Evolutionary conservation across 2,888 invertebrate species (phyloP).

Genomic region (Machimus rusticus): DNA sequence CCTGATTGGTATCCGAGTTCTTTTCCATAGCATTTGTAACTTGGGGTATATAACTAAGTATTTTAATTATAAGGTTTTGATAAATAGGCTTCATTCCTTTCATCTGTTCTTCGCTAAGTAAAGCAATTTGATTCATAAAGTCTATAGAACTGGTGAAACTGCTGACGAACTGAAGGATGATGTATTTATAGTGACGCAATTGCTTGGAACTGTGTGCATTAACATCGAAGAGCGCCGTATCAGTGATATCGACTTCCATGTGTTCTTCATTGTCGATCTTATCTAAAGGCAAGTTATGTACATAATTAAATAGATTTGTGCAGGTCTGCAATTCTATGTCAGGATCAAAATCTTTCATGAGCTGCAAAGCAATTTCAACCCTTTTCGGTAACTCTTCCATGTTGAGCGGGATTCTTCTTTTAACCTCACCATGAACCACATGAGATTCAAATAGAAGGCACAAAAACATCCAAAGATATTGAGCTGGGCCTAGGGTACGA

Average conservation of each 20-base stretch:
- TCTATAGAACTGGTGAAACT: constrained; percentile 72
- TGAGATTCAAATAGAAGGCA: constrained; percentile 77
- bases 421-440: constrained; percentile 65
- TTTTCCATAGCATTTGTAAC: constrained; percentile 72
- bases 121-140: constrained; percentile 73
- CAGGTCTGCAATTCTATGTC: constrained; percentile 70
- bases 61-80: constrained; percentile 73
- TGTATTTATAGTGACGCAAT: constrained; percentile 84
- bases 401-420: constrained; percentile 41
- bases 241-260: constrained; percentile 55
- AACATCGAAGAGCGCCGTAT: constrained; percentile 68
- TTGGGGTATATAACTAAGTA: constrained; percentile 72
- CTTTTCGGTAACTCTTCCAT: constrained; percentile 67
- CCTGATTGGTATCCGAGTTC: constrained; percentile 66
- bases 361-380: constrained; percentile 72
- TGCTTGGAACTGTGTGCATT: constrained; percentile 74
- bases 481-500: constrained; percentile 71
- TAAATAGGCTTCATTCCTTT: constrained; percentile 69
- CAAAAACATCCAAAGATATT: constrained; percentile 76
- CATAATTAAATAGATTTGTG: constrained; percentile 71
- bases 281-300: constrained; percentile 73
- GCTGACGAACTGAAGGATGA: constrained; percentile 76
- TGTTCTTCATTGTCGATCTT: constrained; percentile 65
- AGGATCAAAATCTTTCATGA: constrained; percentile 73
- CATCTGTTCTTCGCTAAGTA: constrained; percentile 64